Conservation (phyloP, 1,140 invertebrate species). For the Eufriesea mexicana region DNA sequence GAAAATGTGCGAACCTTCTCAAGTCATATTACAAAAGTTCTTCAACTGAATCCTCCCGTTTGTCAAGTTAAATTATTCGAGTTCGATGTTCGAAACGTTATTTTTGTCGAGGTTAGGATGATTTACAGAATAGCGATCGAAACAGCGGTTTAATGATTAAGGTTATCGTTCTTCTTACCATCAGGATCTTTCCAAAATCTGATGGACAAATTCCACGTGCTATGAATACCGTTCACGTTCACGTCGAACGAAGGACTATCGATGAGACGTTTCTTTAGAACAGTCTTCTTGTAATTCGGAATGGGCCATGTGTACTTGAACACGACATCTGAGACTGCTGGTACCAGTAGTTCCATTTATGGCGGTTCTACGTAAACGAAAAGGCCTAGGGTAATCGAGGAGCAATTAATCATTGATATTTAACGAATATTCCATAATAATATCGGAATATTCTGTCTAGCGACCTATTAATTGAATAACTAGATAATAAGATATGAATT, state of each 20-base stretch:
- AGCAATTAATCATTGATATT: too few relatives aligned
- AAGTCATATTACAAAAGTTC: background rate
- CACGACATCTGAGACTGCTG: slow-evolving; percentile 82
- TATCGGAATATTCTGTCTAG: too few relatives aligned
- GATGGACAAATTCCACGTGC: slow-evolving; percentile 83
- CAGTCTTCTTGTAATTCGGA: slow-evolving; percentile 80
- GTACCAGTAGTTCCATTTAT: slow-evolving; percentile 81
- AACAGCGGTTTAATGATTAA: background rate
- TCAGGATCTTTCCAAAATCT: slow-evolving; percentile 83
- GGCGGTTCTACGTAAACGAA: background rate
- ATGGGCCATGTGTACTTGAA: slow-evolving; percentile 84
- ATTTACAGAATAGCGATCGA: background rate
- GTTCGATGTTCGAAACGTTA: background rate
- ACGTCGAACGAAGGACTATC: slow-evolving; percentile 83
- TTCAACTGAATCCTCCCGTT: background rate
- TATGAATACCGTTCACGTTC: slow-evolving; percentile 83
- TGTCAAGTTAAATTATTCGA: background rate
- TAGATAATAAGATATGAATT: too few relatives aligned
- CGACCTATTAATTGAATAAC: too few relatives aligned
- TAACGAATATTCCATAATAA: too few relatives aligned
- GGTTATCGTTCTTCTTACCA: slow-evolving; percentile 52
- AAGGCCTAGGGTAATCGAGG: background rate
- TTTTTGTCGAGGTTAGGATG: background rate
- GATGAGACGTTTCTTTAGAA: slow-evolving; percentile 78
- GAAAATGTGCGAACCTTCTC: background rate